Conservation (phyloP, 2,113 vertebrate species). For the Pyrgilauda ruficollis region DNA sequence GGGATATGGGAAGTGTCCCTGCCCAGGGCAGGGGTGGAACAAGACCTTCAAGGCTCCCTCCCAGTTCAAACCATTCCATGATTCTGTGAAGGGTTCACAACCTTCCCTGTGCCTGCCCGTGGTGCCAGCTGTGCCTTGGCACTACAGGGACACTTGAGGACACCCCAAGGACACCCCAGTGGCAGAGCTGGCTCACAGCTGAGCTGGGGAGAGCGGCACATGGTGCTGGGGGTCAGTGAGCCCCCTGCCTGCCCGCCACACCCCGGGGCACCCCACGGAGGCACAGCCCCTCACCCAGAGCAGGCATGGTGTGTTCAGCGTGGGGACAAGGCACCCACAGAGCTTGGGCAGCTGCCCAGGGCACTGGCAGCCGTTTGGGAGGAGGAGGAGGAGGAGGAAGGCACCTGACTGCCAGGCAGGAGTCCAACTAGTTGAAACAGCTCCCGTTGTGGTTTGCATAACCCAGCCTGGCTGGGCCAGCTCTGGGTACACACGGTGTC, state of each 20-base stretch:
- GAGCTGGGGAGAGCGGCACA: neutral
- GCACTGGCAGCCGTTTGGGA: neutral
- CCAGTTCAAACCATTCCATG: neutral
- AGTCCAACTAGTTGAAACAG: neutral
- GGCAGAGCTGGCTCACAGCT: neutral
- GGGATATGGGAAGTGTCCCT: neutral
- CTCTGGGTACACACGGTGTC: neutral
- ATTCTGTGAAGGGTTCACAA: neutral
- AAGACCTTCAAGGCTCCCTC: neutral
- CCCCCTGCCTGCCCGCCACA: neutral
- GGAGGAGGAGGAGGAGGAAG: conserved; percentile 23
- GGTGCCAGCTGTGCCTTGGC: neutral
- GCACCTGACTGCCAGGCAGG: conserved; percentile 43
- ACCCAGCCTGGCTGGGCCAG: neutral
- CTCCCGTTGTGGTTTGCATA: neutral
- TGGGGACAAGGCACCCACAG: neutral
- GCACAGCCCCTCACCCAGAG: neutral
- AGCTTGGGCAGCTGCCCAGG: neutral
- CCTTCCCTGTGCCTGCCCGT: neutral
- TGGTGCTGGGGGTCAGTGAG: accelerated
- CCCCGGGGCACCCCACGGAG: accelerated
- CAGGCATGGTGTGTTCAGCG: accelerated
- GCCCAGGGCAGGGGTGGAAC: neutral
- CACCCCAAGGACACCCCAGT: conserved; percentile 32
- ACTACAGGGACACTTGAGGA: neutral